Percentiles rank a stretch among this genome's conserved stretches.
These are phyloP conservation scores for Ciona savignyi DNA, from an alignment of 23 tunicate genomes.

Conservation along the genomic window DNA sequence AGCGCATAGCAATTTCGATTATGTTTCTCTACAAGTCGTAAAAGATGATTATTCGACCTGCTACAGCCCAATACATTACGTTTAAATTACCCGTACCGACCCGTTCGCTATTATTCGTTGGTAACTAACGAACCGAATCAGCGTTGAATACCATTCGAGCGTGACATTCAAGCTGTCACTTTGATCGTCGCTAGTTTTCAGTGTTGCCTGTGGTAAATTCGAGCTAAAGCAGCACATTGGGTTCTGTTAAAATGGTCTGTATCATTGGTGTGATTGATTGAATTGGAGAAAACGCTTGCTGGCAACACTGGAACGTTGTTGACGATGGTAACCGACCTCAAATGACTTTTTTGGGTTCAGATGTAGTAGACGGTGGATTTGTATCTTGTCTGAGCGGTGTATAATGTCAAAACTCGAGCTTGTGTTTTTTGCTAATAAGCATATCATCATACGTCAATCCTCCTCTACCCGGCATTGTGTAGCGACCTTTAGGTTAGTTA, in stretches of 20 bases:
- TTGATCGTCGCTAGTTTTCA: background rate
- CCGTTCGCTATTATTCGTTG: no score
- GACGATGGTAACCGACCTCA: background rate
- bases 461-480: background rate
- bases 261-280: no score
- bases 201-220: no score
- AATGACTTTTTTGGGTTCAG: background rate
- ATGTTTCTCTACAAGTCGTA: no score
- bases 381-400: background rate
- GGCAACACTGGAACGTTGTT: background rate
- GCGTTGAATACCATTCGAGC: background rate
- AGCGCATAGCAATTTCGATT: no score
- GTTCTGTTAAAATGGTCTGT: no score
- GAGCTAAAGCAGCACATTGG: no score
- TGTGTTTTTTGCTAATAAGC: background rate
- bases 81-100: no score
- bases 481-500: background rate
- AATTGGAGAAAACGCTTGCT: no score
- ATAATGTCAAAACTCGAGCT: background rate
- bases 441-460: background rate
- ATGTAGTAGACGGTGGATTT: background rate
- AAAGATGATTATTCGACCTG: no score
- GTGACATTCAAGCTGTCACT: background rate
- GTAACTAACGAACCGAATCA: background rate
- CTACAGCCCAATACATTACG: no score